phyloP scores from a whole-genome alignment of 1,140 invertebrate genomes.

The Choristoneura fumiferana region DNA sequence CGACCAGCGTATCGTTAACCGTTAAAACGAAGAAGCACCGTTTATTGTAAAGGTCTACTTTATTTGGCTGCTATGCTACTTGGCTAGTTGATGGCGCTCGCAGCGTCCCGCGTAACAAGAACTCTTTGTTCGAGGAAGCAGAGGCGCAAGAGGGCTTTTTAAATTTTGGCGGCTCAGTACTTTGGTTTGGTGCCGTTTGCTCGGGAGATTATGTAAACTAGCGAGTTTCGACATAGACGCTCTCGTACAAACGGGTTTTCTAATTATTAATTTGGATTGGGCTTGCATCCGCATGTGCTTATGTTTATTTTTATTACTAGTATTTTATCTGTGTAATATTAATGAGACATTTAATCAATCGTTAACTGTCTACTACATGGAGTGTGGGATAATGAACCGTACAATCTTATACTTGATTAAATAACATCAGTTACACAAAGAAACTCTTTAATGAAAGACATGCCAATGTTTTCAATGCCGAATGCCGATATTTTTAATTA shows the following conservation, averaged over 20 bases:
- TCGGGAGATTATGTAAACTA: slow-evolving; percentile 18
- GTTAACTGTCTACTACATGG: background rate
- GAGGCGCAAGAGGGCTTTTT: background rate
- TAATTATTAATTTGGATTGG: slow-evolving; percentile 18
- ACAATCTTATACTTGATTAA: too few species aligned
- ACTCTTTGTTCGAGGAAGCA: background rate
- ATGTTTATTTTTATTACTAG: slow-evolving; percentile 1
- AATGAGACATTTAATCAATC: slow-evolving; percentile 6
- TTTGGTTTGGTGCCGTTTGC: slow-evolving; percentile 10
- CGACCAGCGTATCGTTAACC: background rate
- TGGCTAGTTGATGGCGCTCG: background rate
- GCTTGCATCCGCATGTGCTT: slow-evolving; percentile 11
- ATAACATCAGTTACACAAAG: too few species aligned
- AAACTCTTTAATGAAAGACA: too few species aligned
- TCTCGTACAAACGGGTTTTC: slow-evolving; percentile 14
- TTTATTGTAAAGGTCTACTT: background rate
- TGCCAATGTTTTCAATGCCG: too few species aligned
- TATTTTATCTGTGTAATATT: slow-evolving; percentile 5
- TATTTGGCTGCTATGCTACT: background rate
- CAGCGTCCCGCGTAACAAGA: slow-evolving; percentile 8
- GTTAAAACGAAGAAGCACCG: background rate
- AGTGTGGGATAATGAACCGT: too few species aligned
- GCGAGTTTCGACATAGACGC: slow-evolving; percentile 14
- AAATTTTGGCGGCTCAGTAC: background rate
- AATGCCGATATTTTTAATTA: too few species aligned